These are phyloP conservation scores for Laticauda laticaudata DNA, from an alignment of 2,113 vertebrate species.

Conservation along the genomic window DNA sequence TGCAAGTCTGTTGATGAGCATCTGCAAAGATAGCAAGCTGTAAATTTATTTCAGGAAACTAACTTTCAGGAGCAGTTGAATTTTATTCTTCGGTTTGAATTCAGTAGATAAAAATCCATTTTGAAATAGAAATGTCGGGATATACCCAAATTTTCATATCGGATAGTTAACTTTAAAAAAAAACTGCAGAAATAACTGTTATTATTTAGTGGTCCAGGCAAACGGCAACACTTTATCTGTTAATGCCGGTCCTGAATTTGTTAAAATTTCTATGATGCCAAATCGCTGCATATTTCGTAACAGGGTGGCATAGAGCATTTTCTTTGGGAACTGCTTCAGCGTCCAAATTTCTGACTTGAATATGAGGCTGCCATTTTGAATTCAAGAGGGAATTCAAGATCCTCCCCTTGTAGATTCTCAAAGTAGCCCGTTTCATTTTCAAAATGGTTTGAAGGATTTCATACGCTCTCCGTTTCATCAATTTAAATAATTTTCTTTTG, in stretches of 20 bases:
- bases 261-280: constrained; percentile 31
- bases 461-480: background rate
- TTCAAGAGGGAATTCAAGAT: background rate
- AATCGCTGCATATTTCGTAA: constrained; percentile 31
- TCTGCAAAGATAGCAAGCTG: background rate
- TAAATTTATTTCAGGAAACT: constrained; percentile 24
- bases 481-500: constrained; percentile 30
- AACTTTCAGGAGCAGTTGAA: background rate
- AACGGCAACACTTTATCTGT: background rate
- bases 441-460: background rate
- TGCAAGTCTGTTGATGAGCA: background rate
- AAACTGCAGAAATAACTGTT: background rate
- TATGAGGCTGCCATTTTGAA: background rate
- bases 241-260: constrained; percentile 36
- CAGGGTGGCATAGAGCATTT: background rate
- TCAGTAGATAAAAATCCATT: constrained; percentile 9
- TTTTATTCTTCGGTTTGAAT: constrained; percentile 11
- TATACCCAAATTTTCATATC: background rate
- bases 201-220: background rate
- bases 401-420: background rate
- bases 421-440: background rate
- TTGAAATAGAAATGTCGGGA: constrained; percentile 18
- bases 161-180: background rate
- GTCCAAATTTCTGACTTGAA: background rate
- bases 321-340: background rate